These are phyloP conservation scores for Lasioglossum baleicum DNA, from an alignment of 1,140 invertebrate species.

Conservation along the genomic window DNA sequence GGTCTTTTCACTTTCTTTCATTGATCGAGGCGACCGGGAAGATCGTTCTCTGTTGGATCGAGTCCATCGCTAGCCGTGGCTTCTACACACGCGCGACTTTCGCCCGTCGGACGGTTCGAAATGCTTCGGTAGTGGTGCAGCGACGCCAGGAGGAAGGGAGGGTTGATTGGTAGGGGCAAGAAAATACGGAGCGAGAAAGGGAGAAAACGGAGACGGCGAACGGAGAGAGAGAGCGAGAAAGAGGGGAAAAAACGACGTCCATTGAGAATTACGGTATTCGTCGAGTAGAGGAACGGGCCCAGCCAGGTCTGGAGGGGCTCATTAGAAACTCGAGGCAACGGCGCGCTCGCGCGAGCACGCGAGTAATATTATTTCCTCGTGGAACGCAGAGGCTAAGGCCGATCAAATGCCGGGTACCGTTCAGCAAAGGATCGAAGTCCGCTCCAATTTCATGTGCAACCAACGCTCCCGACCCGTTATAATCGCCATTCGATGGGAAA, in stretches of 20 bases:
- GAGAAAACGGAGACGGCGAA: neutral
- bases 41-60: neutral
- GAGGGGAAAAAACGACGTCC: slow-evolving; percentile 46
- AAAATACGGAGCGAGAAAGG: slow-evolving; percentile 31
- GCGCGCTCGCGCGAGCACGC: slow-evolving; percentile 12
- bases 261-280: slow-evolving; percentile 60
- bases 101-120: slow-evolving; percentile 22
- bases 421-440: slow-evolving; percentile 61
- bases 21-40: no score
- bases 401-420: slow-evolving; percentile 59
- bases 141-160: slow-evolving; percentile 2
- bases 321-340: slow-evolving; percentile 43
- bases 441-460: slow-evolving; percentile 61
- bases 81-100: slow-evolving; percentile 44
- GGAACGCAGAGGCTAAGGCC: slow-evolving; percentile 49
- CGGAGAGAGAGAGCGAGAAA: neutral
- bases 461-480: slow-evolving; percentile 52
- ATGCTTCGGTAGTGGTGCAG: neutral
- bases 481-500: slow-evolving; percentile 43
- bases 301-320: slow-evolving; percentile 36
- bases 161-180: slow-evolving; percentile 5
- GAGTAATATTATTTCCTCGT: slow-evolving; percentile 54
- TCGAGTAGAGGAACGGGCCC: slow-evolving; percentile 22
- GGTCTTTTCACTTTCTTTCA: no score
- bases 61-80: slow-evolving; percentile 4